phyloP scores from a whole-genome alignment of 2,797 vertebrate species.

The Okamejei kenojei region DNA sequence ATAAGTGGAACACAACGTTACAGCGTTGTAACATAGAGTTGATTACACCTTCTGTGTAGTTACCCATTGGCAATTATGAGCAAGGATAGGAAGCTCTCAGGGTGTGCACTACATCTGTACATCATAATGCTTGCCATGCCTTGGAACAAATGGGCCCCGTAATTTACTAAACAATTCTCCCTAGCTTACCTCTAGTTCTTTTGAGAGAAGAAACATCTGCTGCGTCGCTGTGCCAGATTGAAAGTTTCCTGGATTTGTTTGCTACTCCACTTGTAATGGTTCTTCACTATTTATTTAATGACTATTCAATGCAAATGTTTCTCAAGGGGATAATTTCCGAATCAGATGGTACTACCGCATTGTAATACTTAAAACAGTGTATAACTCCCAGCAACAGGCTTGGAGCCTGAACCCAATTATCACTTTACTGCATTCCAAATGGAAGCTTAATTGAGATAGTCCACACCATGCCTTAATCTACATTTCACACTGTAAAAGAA shows the following conservation, averaged over 20 bases:
- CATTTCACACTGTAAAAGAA: not conserved
- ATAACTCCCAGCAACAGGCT: not conserved
- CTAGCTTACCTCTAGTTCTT: conserved; percentile 19
- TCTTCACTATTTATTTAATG: not conserved
- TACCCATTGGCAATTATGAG: conserved; percentile 18
- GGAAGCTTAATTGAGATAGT: not conserved
- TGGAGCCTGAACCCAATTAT: not conserved
- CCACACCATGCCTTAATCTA: not conserved
- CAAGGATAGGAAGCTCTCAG: not conserved
- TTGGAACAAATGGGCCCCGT: not conserved
- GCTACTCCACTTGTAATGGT: not conserved
- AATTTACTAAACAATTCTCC: conserved; percentile 11
- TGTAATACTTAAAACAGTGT: not conserved
- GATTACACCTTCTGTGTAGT: conserved; percentile 9
- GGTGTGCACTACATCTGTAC: conserved; percentile 20
- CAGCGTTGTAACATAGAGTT: not conserved
- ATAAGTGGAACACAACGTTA: conserved; percentile 2
- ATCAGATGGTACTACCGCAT: not conserved
- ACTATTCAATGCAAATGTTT: not conserved
- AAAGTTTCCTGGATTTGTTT: not conserved
- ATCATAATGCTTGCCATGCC: conserved; percentile 24
- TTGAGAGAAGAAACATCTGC: conserved; percentile 24
- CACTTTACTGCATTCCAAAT: not conserved
- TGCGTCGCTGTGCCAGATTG: not conserved
- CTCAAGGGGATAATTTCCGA: not conserved